Percentiles rank a stretch among this genome's conserved stretches.
Conservation (phyloP, 92 coral and sea anemone species). For the Actinostola sp. region DNA sequence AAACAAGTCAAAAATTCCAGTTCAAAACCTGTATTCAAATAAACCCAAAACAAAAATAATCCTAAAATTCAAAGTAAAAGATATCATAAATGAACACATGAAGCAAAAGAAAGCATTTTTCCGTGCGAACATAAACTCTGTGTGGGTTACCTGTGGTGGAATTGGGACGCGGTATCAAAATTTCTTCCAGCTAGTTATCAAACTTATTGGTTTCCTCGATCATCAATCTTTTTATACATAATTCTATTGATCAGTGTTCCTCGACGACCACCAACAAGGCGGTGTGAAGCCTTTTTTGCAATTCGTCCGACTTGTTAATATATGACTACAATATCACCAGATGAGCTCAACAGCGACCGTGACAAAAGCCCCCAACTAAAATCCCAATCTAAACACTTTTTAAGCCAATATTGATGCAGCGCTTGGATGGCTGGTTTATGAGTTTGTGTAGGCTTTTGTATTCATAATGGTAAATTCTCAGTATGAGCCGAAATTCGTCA, state of each 20-base stretch:
- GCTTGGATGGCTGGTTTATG: background rate
- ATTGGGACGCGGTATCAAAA: too few species aligned
- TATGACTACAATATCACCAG: background rate
- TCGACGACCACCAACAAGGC: background rate
- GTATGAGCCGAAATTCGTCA: background rate
- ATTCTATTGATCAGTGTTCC: background rate
- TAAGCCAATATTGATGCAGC: background rate
- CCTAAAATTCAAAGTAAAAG: too few species aligned
- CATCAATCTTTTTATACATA: background rate
- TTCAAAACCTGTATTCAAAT: too few species aligned
- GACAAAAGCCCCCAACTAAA: background rate
- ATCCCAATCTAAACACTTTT: background rate
- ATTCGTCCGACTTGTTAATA: background rate
- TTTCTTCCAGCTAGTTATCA: too few species aligned
- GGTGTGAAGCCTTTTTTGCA: background rate
- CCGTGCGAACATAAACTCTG: too few species aligned
- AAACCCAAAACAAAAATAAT: too few species aligned
- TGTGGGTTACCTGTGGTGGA: too few species aligned
- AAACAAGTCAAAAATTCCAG: too few species aligned
- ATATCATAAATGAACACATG: too few species aligned
- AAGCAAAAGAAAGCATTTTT: too few species aligned
- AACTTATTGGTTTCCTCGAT: background rate
- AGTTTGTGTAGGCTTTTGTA: background rate
- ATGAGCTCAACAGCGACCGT: conserved; percentile 6
- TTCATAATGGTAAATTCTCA: background rate